phyloP scores from a whole-genome alignment of 92 coral and sea anemone species.

The Actinostola sp. region DNA sequence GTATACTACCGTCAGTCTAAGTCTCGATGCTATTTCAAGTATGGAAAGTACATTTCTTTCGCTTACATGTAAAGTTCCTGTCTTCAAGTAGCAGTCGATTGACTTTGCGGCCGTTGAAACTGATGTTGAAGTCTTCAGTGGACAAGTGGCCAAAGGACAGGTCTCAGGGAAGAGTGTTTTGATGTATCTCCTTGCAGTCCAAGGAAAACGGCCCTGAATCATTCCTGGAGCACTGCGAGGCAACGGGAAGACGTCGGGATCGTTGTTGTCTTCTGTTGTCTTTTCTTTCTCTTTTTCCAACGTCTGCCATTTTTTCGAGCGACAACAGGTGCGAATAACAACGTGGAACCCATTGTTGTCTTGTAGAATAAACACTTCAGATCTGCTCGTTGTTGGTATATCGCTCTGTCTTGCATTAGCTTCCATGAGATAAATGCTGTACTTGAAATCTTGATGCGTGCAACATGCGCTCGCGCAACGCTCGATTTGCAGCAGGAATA shows the following conservation, averaged over 20 bases:
- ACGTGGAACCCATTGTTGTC: slow-evolving; percentile 12
- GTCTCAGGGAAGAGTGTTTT: background rate
- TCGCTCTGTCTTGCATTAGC: too few species aligned
- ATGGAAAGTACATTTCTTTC: slow-evolving; percentile 18
- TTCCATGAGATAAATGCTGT: too few species aligned
- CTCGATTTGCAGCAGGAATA: too few species aligned
- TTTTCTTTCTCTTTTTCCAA: background rate
- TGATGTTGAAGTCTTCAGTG: background rate
- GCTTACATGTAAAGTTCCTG: slow-evolving; percentile 22
- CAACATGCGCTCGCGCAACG: too few species aligned
- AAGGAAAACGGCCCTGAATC: background rate
- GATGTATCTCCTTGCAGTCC: background rate
- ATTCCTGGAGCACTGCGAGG: background rate
- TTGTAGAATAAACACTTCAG: background rate
- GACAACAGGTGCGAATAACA: background rate
- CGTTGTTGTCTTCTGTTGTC: background rate
- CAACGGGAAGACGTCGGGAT: background rate
- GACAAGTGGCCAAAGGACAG: too few species aligned
- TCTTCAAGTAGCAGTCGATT: slow-evolving; percentile 16
- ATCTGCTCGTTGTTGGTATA: too few species aligned
- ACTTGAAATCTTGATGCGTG: too few species aligned
- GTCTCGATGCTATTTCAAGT: slow-evolving; percentile 14
- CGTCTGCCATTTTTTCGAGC: background rate
- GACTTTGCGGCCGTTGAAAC: background rate
- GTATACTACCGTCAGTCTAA: slow-evolving; percentile 5